Evolutionary conservation across 2,797 vertebrate species (phyloP).

Genomic region (Ctenopoma kingsleyae): DNA sequence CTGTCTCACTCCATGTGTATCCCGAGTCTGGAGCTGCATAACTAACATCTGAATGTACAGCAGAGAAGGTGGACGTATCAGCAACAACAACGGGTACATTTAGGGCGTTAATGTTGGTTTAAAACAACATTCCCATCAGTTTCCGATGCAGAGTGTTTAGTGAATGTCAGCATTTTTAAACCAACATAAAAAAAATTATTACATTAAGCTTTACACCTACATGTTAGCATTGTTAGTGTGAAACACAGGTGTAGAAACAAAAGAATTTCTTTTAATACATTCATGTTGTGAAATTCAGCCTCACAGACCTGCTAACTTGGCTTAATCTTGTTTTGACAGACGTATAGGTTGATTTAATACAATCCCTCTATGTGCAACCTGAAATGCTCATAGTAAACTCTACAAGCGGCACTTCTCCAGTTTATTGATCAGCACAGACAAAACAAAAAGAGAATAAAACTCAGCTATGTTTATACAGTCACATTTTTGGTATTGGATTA

Average conservation of each 20-base stretch:
- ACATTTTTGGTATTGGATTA: background rate
- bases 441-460: background rate
- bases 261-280: too few relatives aligned
- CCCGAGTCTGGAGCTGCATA: conserved; percentile 81
- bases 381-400: conserved; percentile 6
- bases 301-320: too few relatives aligned
- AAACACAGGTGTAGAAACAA: too few relatives aligned
- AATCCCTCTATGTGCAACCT: background rate
- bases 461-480: background rate
- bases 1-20: conserved; percentile 80
- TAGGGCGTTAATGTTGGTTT: background rate
- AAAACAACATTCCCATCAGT: background rate
- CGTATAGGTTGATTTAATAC: too few relatives aligned
- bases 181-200: background rate
- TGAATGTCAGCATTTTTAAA: background rate
- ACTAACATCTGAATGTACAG: conserved; percentile 82
- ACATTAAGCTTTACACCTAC: too few relatives aligned
- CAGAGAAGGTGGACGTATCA: conserved; percentile 67
- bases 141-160: background rate
- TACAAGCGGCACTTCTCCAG: background rate
- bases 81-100: conserved; percentile 33
- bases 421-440: background rate
- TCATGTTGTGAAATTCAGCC: too few relatives aligned
- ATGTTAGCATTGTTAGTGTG: too few relatives aligned
- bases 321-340: too few relatives aligned